Evolutionary conservation across 2,888 invertebrate genomes (phyloP).

Genomic region (Hypercompe scribonia): DNA sequence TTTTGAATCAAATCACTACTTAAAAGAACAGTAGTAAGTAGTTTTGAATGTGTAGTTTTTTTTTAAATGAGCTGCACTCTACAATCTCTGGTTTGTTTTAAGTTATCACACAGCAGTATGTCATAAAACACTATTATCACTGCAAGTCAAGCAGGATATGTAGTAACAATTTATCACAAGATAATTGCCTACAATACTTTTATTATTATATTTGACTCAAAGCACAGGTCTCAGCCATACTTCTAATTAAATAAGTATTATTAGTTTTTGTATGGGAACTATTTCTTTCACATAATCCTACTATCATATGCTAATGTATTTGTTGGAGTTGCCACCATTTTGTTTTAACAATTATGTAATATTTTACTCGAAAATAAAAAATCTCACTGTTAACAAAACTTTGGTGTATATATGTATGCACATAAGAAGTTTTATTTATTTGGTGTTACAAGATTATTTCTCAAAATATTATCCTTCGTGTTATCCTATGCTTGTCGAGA

Average conservation of each 20-base stretch:
- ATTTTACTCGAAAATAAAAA: too few species aligned
- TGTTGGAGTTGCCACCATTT: too few species aligned
- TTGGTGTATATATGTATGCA: too few species aligned
- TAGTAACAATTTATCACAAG: constrained; percentile 26
- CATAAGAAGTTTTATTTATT: too few species aligned
- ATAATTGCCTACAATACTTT: background rate
- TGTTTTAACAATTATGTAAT: too few species aligned
- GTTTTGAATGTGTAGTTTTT: background rate
- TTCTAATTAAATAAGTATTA: background rate
- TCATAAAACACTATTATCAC: constrained; percentile 25
- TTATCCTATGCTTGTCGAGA: too few species aligned
- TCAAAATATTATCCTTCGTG: too few species aligned
- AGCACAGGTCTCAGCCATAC: background rate
- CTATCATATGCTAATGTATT: too few species aligned
- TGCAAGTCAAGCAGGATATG: constrained; percentile 44
- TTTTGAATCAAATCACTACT: background rate
- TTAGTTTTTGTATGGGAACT: background rate
- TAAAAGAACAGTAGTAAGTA: background rate
- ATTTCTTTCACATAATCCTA: too few species aligned
- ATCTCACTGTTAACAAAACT: too few species aligned
- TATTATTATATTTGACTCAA: background rate
- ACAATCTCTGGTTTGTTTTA: background rate
- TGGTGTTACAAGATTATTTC: too few species aligned
- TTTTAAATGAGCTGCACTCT: background rate
- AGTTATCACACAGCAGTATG: background rate